phyloP scores from a whole-genome alignment of 2,888 invertebrate species.

The Tanytarsus gracilentus region DNA sequence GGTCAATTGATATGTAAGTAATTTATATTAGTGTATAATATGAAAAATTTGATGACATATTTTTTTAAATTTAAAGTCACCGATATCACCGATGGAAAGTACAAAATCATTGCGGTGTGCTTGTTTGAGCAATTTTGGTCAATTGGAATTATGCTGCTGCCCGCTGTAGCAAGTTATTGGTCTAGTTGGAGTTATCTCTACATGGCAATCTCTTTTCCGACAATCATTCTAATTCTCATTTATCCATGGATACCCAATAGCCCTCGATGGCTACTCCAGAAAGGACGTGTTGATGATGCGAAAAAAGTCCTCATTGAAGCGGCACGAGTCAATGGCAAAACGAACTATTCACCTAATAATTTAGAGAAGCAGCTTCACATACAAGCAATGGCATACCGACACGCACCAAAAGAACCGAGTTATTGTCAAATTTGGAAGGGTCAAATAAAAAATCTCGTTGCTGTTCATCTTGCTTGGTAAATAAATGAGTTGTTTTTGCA shows the following conservation, averaged over 20 bases:
- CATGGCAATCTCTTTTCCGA: slow-evolving; percentile 43
- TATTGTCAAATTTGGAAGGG: slow-evolving; percentile 41
- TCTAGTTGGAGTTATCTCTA: slow-evolving; percentile 42
- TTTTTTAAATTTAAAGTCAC: slow-evolving; percentile 35
- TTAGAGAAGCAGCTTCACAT: slow-evolving; percentile 37
- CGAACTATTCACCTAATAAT: slow-evolving; percentile 38
- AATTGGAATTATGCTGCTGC: slow-evolving; percentile 42
- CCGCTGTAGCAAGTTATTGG: slow-evolving; percentile 40
- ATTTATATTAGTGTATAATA: not conserved
- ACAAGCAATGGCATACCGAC: slow-evolving; percentile 36
- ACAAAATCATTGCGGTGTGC: slow-evolving; percentile 40
- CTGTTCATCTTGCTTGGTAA: slow-evolving; percentile 30
- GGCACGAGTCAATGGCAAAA: slow-evolving; percentile 40
- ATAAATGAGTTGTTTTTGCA: too few species aligned
- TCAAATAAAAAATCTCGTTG: slow-evolving; percentile 30
- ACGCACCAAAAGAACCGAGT: slow-evolving; percentile 35
- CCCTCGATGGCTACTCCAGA: slow-evolving; percentile 41
- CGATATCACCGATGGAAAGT: slow-evolving; percentile 42
- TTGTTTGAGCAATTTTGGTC: slow-evolving; percentile 46
- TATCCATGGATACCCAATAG: slow-evolving; percentile 44
- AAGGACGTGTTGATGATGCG: slow-evolving; percentile 37
- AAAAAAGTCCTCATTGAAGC: slow-evolving; percentile 39
- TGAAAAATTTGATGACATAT: not conserved
- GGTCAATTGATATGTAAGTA: slow-evolving; percentile 44
- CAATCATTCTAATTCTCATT: slow-evolving; percentile 39